A percentile compares a stretch with the other conserved stretches of the same genome.
Evolutionary conservation across 2,113 vertebrate genomes (phyloP).

Genomic region (Felis catus): DNA sequence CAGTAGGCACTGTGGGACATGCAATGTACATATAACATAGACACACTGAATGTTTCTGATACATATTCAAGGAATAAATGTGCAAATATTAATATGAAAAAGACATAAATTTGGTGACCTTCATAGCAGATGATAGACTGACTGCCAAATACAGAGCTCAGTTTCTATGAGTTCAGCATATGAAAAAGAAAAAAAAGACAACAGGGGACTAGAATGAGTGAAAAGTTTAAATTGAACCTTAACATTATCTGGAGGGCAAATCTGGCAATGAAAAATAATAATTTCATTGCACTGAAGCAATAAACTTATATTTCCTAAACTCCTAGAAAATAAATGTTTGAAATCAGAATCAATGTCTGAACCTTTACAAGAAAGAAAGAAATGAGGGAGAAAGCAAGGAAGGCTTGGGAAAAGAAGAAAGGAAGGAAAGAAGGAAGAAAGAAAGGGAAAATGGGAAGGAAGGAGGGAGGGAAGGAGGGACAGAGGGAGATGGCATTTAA

Average conservation of each 20-base stretch:
- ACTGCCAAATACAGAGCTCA: not conserved
- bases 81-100: not conserved
- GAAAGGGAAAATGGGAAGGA: accelerated
- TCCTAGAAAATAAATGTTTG: not conserved
- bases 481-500: not conserved
- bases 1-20: not conserved
- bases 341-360: not conserved
- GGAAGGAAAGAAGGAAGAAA: not conserved
- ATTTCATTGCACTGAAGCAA: not conserved
- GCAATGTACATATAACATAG: not conserved
- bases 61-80: not conserved
- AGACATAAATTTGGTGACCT: not conserved
- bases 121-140: not conserved
- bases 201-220: not conserved
- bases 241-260: not conserved
- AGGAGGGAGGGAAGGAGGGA: too few relatives aligned
- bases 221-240: not conserved
- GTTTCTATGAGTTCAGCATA: not conserved
- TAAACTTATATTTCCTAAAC: not conserved
- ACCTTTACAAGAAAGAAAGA: not conserved
- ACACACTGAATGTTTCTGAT: not conserved
- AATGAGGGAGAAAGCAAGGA: not conserved
- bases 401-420: not conserved
- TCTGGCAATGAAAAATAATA: not conserved
- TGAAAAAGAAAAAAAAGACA: not conserved